These are phyloP conservation scores for Neoniphon sammara DNA, from an alignment of 2,797 vertebrate species.

Conservation along the genomic window DNA sequence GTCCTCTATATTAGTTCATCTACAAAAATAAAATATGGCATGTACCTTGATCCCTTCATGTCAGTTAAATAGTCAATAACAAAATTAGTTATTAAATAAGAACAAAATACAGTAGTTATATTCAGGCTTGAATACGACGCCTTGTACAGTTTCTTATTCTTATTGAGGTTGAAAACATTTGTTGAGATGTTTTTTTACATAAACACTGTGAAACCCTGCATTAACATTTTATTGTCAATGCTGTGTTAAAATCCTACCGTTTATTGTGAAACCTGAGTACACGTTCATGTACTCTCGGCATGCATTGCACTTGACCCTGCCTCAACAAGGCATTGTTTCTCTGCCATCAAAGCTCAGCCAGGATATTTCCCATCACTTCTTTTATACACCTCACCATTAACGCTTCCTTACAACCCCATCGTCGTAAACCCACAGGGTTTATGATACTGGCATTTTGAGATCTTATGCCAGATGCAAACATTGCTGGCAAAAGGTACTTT, in stretches of 20 bases:
- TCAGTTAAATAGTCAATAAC: conserved; percentile 61
- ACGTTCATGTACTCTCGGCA: conserved; percentile 21
- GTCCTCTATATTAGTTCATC: conserved; percentile 29
- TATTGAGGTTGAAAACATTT: conserved; percentile 57
- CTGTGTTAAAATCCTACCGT: conserved; percentile 9
- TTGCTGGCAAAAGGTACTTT: conserved; percentile 22
- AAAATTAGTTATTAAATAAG: conserved; percentile 39
- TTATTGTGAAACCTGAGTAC: conserved; percentile 22
- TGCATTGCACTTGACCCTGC: background rate
- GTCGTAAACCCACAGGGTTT: conserved; percentile 30
- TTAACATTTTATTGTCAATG: background rate
- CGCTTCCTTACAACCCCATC: background rate
- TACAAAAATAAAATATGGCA: conserved; percentile 62
- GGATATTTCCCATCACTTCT: background rate
- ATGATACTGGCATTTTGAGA: conserved; percentile 33
- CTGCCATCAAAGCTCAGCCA: background rate
- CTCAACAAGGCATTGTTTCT: conserved; percentile 1
- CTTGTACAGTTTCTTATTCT: conserved; percentile 44
- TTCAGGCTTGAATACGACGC: conserved; percentile 28
- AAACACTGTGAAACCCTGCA: conserved; percentile 28
- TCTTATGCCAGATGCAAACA: conserved; percentile 30
- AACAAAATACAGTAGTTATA: conserved; percentile 48
- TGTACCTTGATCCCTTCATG: conserved; percentile 77
- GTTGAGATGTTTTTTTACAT: conserved; percentile 20
- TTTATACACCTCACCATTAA: background rate